Evolutionary conservation across 92 coral and sea anemone species (phyloP), one percentile per base, ranked within the genome.

Genomic region (Muricea muricata): DNA sequence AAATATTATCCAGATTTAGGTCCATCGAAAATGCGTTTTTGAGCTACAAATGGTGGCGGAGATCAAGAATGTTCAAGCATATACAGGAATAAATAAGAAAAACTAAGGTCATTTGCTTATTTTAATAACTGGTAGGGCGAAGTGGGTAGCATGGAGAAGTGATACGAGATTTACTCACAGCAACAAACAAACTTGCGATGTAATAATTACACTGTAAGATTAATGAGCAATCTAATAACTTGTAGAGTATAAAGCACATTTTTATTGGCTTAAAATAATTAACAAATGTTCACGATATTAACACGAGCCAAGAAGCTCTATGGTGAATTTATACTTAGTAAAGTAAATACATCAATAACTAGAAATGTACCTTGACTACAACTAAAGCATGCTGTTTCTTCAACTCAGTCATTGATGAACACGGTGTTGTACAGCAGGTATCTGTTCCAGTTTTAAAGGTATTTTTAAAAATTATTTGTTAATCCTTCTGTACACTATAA

Each of bases 401-500:
- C 26, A 37, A 4, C 42, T 37, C 5, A 37, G 42, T 37, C n/a
- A n/a, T n/a, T 4, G 42, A 37, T 37, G 24, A 54, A 23, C 61
- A 9, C n/a, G 21, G 18, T 63, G 70, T 39, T 10, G 37, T 20
- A 29, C 30, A 10, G 35, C 70, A 63, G 70, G n/a, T 28, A 63
- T 63, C 37, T 18, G 30, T 26, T 63, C 35, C 18, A 39, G 30
- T 70, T 70, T 24, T 70, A 15, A 23, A 70, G 34, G 24, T 42
- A n/a, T 73, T 31, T 28, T 63, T 10, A 26, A 63, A 63, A 63
- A 25, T 18, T 28, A 20, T 1, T 63, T 24, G 18, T 26, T 24
- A 39, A 37, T 18, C 35, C 39, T 34, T 70, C 80, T 75, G 65
- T 47, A 75, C 80, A 75, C 32, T 75, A 47, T 2, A 40, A 28